A percentile compares a stretch with the other conserved stretches of the same genome.
Conservation (phyloP, 2,797 vertebrate species). For the Okamejei kenojei region DNA sequence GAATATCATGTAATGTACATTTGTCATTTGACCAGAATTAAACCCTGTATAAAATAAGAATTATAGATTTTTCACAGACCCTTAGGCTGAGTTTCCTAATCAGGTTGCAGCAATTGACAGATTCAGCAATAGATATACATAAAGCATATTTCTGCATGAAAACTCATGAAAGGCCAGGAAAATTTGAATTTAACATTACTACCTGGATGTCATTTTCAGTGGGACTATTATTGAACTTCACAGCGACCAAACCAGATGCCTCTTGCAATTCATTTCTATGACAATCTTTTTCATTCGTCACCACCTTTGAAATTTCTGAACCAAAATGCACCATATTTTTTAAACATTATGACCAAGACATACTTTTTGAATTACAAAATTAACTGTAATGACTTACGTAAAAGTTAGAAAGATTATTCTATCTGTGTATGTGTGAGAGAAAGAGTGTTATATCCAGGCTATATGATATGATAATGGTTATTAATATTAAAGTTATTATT, state of each 20-base stretch:
- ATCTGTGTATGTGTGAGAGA: not conserved
- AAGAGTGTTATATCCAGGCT: not conserved
- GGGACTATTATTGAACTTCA: not conserved
- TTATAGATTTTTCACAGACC: not conserved
- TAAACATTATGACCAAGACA: not conserved
- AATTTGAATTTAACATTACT: not conserved
- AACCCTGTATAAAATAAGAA: not conserved
- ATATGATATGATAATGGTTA: not conserved
- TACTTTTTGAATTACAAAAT: not conserved
- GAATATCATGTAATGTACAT: too few relatives aligned
- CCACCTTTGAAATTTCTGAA: not conserved
- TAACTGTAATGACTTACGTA: not conserved
- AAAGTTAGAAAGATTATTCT: not conserved
- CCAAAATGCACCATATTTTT: not conserved
- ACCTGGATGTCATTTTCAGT: not conserved
- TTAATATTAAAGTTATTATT: not conserved
- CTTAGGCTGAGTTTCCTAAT: not conserved
- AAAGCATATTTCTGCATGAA: not conserved
- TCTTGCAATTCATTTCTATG: not conserved
- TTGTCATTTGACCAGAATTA: not conserved
- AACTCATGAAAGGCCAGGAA: not conserved
- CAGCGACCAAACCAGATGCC: not conserved
- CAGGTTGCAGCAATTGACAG: not conserved
- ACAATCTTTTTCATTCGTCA: not conserved
- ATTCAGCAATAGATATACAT: constrained; percentile 6